phyloP scores from a whole-genome alignment of 1,140 invertebrate genomes.

The Drosophila leontia region DNA sequence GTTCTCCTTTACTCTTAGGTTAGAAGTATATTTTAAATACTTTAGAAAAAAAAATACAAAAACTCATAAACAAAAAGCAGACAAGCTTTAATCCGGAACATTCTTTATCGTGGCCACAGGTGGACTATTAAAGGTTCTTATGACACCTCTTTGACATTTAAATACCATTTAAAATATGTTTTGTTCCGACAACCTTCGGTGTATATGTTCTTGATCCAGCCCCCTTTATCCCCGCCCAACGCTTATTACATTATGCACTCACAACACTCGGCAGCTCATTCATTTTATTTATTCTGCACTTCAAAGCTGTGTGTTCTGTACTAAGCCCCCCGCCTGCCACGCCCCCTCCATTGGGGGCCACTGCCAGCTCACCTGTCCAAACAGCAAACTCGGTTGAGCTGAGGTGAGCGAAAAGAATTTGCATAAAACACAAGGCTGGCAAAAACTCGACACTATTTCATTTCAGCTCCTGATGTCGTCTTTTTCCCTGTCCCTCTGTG shows the following conservation, averaged over 20 bases:
- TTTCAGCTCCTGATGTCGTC: slow-evolving; percentile 49
- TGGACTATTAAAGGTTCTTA: background rate
- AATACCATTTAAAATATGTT: slow-evolving; percentile 51
- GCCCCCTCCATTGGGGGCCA: slow-evolving; percentile 9
- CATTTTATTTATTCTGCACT: slow-evolving; percentile 81
- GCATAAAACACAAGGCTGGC: slow-evolving; percentile 75
- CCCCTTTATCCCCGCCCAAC: background rate
- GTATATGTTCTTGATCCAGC: slow-evolving; percentile 1
- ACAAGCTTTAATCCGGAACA: background rate
- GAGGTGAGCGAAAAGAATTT: slow-evolving; percentile 69
- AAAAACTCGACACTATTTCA: slow-evolving; percentile 77
- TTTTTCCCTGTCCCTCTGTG: background rate
- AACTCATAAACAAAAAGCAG: background rate
- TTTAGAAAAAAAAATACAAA: background rate
- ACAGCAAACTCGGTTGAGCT: slow-evolving; percentile 52
- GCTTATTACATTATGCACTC: slow-evolving; percentile 76
- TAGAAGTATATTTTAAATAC: background rate
- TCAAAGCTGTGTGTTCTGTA: slow-evolving; percentile 67
- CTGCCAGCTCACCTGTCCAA: slow-evolving; percentile 64
- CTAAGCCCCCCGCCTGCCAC: slow-evolving; percentile 15
- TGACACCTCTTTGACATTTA: slow-evolving; percentile 29
- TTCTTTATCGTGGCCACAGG: background rate
- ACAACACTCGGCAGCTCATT: slow-evolving; percentile 75
- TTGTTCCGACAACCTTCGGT: slow-evolving; percentile 1
- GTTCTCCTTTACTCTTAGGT: background rate